A percentile compares a stretch with the other conserved stretches of the same genome.
Evolutionary conservation across 2,113 vertebrate species (phyloP).

Genomic region (Casuarius casuarius): DNA sequence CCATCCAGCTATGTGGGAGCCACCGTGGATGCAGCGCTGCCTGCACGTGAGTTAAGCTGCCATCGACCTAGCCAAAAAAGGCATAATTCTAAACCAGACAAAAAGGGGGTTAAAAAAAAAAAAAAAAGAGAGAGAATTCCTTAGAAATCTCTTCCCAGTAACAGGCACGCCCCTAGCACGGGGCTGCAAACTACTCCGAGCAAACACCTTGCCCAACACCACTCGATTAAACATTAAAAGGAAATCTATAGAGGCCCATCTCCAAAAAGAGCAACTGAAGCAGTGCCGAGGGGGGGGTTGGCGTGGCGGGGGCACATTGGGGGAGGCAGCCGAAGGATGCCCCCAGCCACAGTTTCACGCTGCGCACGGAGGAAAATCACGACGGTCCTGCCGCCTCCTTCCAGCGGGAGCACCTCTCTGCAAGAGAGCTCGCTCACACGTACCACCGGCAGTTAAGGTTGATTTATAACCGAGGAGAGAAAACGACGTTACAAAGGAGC

Average conservation of each 20-base stretch:
- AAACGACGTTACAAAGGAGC: not conserved
- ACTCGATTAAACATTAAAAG: conserved; percentile 24
- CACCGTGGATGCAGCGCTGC: not conserved
- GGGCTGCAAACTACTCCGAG: not conserved
- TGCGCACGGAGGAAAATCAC: accelerated
- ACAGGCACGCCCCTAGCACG: not conserved
- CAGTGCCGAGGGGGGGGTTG: not conserved
- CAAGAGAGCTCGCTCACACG: not conserved
- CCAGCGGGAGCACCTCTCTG: not conserved
- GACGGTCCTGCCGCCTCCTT: not conserved
- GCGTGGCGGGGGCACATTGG: not conserved
- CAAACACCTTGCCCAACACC: conserved; percentile 33
- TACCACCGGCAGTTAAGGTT: not conserved
- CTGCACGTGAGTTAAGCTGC: not conserved
- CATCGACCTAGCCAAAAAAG: not conserved
- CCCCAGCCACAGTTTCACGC: not conserved
- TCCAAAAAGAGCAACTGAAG: not conserved
- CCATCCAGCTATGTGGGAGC: not conserved
- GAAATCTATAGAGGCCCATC: not conserved
- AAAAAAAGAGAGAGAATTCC: not conserved
- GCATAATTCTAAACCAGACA: not conserved
- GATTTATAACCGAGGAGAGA: not conserved
- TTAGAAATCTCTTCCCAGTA: not conserved
- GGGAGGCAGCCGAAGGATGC: not conserved
- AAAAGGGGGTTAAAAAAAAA: not conserved